Evolutionary conservation across 2,113 vertebrate species (phyloP).

Genomic region (Synchiropus splendidus): DNA sequence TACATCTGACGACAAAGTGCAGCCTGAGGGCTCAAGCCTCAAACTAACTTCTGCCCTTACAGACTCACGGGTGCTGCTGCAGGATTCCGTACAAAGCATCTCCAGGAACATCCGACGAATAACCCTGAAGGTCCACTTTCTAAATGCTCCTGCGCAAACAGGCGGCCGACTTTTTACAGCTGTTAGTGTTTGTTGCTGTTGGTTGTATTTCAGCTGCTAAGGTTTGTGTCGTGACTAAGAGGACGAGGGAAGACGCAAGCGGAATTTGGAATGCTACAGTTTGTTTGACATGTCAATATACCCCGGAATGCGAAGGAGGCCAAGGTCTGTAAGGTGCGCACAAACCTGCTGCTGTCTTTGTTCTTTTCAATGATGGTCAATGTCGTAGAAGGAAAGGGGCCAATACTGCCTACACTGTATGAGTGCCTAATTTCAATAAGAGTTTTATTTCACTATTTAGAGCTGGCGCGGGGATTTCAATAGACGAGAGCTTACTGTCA

Average conservation of each 20-base stretch:
- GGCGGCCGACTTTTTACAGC: conserved; percentile 25
- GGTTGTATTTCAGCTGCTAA: conserved; percentile 42
- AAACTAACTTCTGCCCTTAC: conserved; percentile 17
- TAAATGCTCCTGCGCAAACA: conserved; percentile 16
- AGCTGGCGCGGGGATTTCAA: conserved; percentile 21
- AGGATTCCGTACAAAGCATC: too few species aligned
- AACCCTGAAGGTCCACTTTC: conserved; percentile 5
- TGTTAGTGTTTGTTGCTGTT: conserved; percentile 39
- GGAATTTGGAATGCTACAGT: not conserved
- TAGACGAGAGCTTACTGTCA: conserved; percentile 20
- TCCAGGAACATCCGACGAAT: too few species aligned
- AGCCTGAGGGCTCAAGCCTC: conserved; percentile 9
- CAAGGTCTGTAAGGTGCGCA: conserved; percentile 37
- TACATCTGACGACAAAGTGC: conserved; percentile 77
- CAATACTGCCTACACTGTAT: conserved; percentile 53
- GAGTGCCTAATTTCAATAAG: conserved; percentile 59
- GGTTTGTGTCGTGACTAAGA: conserved; percentile 37
- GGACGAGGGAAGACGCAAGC: conserved; percentile 19
- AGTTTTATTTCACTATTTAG: conserved; percentile 30
- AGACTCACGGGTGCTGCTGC: conserved; percentile 14
- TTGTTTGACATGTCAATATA: too few species aligned
- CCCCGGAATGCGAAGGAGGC: conserved; percentile 21
- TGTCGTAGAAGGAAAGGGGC: conserved; percentile 34
- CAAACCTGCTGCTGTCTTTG: conserved; percentile 33
- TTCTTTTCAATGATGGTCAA: conserved; percentile 28